Evolutionary conservation across 2,797 vertebrate species (phyloP), one percentile per base, ranked within the genome.

Genomic region (Linurgus olivaceus): DNA sequence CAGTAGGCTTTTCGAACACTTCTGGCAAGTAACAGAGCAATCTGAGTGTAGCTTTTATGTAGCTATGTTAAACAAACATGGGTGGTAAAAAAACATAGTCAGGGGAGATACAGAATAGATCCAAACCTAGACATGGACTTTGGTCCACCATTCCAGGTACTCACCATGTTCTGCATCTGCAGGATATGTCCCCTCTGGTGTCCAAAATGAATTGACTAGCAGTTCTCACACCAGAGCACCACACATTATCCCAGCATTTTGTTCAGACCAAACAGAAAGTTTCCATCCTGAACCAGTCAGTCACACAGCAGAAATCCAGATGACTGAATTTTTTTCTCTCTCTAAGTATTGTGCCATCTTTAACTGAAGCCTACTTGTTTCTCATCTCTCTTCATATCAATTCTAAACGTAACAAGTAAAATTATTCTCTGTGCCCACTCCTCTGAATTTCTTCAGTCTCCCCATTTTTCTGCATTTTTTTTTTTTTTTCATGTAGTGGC

Each of bases 371-470:
- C 68, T 71, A 42, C 19, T 61, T 91, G 44, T 19, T 86, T 78
- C 65, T 91, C 57, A 74, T 47, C 52, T 80, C n/a, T 67, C 8
- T 21, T 42, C 38, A 47, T 3, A 21, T 44, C 57, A 83, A 25
- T 40, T 73, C 57, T 68, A 83, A 91, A 86, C 50, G 28, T 81
- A 88, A 68, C 45, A 86, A 90, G 45, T 80, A 94, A 62, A 94
- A 94, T 86, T 80, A 91, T 28, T 83, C 59, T 38, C 75, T 71
- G 28, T 83, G 61, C 50, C 82, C 54, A 86, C 42, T 86, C 13
- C 50, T 90, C 68, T 54, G 54, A 93, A 86, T 86, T 80, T 90
- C 87, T 80, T 78, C 61, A 88, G 50, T 25, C 45, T 75, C 72
- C 59, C 42, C 29, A 37, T 74, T 91, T 81, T 71, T 67, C 61